Evolutionary conservation across 2,797 vertebrate genomes (phyloP).

Genomic region (Lagocephalus sceleratus): DNA sequence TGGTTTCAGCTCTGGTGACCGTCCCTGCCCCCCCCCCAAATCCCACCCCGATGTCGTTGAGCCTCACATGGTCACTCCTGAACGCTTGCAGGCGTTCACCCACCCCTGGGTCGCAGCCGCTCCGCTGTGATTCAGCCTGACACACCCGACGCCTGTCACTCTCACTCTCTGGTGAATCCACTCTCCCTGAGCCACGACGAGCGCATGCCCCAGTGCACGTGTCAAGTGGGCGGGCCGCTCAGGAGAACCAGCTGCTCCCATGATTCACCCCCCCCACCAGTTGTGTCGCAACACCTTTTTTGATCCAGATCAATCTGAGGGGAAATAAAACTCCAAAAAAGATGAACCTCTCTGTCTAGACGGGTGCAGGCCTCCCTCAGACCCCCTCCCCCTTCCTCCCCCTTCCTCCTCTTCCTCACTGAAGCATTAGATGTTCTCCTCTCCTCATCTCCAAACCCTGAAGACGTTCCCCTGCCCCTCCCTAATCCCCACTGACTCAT

Average conservation of each 20-base stretch:
- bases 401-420: no score
- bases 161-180: constrained; percentile 5
- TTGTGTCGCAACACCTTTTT: constrained; percentile 13
- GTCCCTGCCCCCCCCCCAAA: no score
- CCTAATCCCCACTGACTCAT: constrained; percentile 56
- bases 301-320: no score
- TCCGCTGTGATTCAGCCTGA: constrained; percentile 4
- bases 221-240: constrained; percentile 12
- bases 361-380: neutral
- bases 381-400: no score
- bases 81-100: no score
- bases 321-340: neutral
- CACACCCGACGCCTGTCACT: constrained; percentile 17
- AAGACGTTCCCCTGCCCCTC: constrained; percentile 22
- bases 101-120: no score
- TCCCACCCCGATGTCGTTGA: no score
- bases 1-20: no score
- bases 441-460: no score
- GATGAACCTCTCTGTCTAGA: neutral
- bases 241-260: constrained; percentile 13
- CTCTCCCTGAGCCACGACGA: constrained; percentile 30
- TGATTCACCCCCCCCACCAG: constrained; percentile 31
- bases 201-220: constrained; percentile 16
- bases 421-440: no score
- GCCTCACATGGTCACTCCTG: no score